Evolutionary conservation across 2,888 invertebrate genomes (phyloP).

Genomic region (Asteroscopus sphinx): DNA sequence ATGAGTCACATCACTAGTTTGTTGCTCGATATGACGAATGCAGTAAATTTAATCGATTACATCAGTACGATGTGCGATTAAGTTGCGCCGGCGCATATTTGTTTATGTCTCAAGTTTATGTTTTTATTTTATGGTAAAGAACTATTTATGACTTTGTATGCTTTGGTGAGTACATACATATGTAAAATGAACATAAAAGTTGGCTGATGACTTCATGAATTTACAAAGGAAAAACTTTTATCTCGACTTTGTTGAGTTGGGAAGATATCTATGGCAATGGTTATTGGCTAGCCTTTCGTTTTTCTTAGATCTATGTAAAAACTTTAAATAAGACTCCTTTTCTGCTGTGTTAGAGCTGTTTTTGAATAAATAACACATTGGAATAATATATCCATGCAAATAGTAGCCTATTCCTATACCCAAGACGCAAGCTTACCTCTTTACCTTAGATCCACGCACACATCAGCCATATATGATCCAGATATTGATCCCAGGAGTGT

Average conservation of each 20-base stretch:
- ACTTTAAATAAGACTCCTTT: too few relatives aligned
- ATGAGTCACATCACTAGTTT: slow-evolving; percentile 50
- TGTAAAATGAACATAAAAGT: too few relatives aligned
- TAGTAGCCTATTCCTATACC: background rate
- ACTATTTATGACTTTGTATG: slow-evolving; percentile 5
- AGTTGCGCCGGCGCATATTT: slow-evolving; percentile 11
- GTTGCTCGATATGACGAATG: slow-evolving; percentile 39
- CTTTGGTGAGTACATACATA: background rate
- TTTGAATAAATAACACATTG: background rate
- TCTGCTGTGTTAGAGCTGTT: too few relatives aligned
- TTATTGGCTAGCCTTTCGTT: too few relatives aligned
- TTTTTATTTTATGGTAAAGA: background rate
- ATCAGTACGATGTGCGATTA: slow-evolving; percentile 47
- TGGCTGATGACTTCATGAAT: too few relatives aligned
- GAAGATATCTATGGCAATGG: too few relatives aligned
- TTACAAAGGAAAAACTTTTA: too few relatives aligned
- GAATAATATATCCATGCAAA: background rate
- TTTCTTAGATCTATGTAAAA: too few relatives aligned
- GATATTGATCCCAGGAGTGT: slow-evolving; percentile 69
- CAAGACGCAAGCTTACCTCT: slow-evolving; percentile 4
- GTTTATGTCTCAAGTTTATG: slow-evolving; percentile 9
- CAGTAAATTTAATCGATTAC: slow-evolving; percentile 52
- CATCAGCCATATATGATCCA: slow-evolving; percentile 57
- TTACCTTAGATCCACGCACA: slow-evolving; percentile 27
- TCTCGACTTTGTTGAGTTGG: too few relatives aligned